Evolutionary conservation across 2,888 invertebrate genomes (phyloP).

Genomic region (Syrphus vitripennis): DNA sequence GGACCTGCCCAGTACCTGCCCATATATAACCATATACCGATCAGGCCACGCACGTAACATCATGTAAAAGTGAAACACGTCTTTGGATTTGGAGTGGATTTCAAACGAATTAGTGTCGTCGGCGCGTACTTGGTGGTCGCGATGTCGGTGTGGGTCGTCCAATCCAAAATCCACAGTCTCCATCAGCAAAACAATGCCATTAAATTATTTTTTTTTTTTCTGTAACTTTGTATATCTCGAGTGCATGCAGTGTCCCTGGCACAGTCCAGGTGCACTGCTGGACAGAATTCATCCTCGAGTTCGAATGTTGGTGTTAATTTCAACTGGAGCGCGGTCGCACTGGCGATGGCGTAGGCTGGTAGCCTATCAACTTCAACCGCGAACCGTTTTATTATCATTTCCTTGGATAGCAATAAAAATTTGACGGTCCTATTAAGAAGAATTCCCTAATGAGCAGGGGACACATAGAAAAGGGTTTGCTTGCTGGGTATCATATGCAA

Average conservation of each 20-base stretch:
- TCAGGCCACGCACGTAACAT: slow-evolving; percentile 52
- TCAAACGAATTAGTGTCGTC: slow-evolving; percentile 70
- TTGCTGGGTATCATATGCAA: not conserved
- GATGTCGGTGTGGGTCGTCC: slow-evolving; percentile 36
- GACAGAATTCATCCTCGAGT: slow-evolving; percentile 35
- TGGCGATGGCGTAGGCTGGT: slow-evolving; percentile 45
- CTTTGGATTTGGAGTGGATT: slow-evolving; percentile 62
- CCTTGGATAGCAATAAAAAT: slow-evolving; percentile 52
- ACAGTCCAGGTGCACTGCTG: slow-evolving; percentile 28
- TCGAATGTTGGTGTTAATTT: slow-evolving; percentile 68
- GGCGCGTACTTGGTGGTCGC: slow-evolving; percentile 64
- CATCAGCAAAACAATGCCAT: slow-evolving; percentile 58
- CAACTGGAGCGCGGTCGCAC: slow-evolving; percentile 50
- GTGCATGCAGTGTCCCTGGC: slow-evolving; percentile 4
- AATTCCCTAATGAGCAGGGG: slow-evolving; percentile 68
- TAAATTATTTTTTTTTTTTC: slow-evolving; percentile 51
- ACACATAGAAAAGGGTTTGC: not conserved
- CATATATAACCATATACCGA: no score
- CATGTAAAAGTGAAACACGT: slow-evolving; percentile 65
- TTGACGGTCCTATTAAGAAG: slow-evolving; percentile 68
- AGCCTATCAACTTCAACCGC: slow-evolving; percentile 45
- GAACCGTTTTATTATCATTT: slow-evolving; percentile 55
- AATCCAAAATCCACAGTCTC: slow-evolving; percentile 22
- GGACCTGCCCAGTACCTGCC: not conserved
- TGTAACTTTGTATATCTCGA: not conserved